Percentiles rank a stretch among this genome's conserved stretches.
Evolutionary conservation across 2,888 invertebrate species (phyloP).

Genomic region (Agrilus biguttatus): DNA sequence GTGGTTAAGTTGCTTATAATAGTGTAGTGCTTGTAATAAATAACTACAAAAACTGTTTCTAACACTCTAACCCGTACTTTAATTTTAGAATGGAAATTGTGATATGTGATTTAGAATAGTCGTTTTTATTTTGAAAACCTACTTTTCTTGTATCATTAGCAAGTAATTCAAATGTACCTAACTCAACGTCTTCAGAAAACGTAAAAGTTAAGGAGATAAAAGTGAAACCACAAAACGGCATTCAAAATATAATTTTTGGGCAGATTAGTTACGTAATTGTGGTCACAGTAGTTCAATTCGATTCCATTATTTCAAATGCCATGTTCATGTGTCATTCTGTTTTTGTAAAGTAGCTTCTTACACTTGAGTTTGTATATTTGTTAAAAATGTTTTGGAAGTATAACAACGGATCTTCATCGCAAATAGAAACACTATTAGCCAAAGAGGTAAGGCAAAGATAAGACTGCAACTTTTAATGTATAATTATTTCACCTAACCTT

Average conservation of each 20-base stretch:
- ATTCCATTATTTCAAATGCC: conserved; percentile 1
- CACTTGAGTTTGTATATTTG: conserved; percentile 6
- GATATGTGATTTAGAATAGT: conserved; percentile 24
- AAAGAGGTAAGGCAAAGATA: conserved; percentile 46
- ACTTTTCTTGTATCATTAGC: conserved; percentile 18
- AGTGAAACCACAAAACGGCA: conserved; percentile 1
- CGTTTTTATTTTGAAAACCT: conserved; percentile 12
- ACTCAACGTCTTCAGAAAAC: conserved; percentile 24
- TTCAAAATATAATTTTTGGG: neutral
- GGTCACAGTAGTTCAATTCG: no score
- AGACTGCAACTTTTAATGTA: neutral
- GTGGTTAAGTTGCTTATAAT: conserved; percentile 23
- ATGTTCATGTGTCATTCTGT: conserved; percentile 9
- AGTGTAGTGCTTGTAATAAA: conserved; percentile 15
- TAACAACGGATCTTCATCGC: conserved; percentile 55
- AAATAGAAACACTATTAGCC: conserved; percentile 61
- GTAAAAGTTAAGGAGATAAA: conserved; percentile 10
- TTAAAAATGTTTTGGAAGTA: conserved; percentile 71
- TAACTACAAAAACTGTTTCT: conserved; percentile 15
- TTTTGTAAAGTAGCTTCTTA: conserved; percentile 4
- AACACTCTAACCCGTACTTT: conserved; percentile 15
- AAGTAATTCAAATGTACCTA: conserved; percentile 31
- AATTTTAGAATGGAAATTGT: conserved; percentile 23
- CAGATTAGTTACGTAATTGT: no score
- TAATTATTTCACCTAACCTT: conserved; percentile 23